A percentile compares a stretch with the other conserved stretches of the same genome.
These are phyloP conservation scores for Anser brachyrhynchus DNA, from an alignment of 2,113 vertebrate genomes.

Conservation along the genomic window DNA sequence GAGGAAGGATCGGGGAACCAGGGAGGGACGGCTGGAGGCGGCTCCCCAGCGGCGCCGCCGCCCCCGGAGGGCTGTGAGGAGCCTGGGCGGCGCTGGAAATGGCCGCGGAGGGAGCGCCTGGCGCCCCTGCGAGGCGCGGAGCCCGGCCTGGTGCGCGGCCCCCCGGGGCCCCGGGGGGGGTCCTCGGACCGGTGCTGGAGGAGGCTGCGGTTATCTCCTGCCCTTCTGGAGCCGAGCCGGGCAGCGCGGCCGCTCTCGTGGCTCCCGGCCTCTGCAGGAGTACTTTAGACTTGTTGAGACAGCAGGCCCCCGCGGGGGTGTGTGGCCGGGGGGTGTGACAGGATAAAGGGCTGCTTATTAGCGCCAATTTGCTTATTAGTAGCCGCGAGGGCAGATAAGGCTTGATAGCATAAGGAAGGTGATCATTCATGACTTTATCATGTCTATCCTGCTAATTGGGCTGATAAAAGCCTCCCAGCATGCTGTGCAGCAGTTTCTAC, in stretches of 20 bases:
- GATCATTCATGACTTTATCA: background rate
- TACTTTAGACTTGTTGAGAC: conserved; percentile 60
- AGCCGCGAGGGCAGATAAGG: background rate
- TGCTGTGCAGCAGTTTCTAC: background rate
- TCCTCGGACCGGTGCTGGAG: background rate
- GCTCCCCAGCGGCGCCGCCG: background rate
- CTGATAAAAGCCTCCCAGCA: background rate
- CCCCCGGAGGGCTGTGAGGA: background rate
- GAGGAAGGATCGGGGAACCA: background rate
- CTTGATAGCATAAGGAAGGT: background rate
- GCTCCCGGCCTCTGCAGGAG: conserved; percentile 11
- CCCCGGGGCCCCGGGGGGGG: background rate
- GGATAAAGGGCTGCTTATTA: background rate
- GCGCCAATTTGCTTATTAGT: background rate
- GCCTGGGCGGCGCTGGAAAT: background rate
- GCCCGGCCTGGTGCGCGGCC: background rate
- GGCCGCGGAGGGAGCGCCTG: background rate
- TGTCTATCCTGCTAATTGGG: no score
- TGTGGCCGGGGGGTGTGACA: background rate
- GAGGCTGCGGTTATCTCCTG: conserved; percentile 52
- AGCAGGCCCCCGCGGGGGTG: background rate
- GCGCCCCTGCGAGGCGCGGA: no score
- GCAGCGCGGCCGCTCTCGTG: background rate
- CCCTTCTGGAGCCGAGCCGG: conserved; percentile 56
- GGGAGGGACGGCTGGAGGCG: background rate